Evolutionary conservation across 2,888 invertebrate genomes (phyloP), one percentile per base, ranked within the genome.

Genomic region (Dicyrtoma fusca): DNA sequence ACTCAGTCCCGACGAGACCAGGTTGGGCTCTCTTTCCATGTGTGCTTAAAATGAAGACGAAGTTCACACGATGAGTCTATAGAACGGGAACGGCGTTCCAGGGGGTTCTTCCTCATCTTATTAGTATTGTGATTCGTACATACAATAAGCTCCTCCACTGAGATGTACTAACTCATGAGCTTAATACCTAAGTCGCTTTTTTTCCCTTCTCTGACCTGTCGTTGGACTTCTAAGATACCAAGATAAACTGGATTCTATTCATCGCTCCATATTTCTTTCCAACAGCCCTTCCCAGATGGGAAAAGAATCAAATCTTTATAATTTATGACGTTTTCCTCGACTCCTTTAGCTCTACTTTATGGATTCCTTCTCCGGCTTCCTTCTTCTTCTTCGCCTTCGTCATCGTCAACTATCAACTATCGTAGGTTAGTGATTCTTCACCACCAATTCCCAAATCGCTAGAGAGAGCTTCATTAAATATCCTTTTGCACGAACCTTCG

Each of bases 231-330:
- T 44, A 19, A 68, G 68, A 68, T 68, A 71, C 57, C 53, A 69
- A 74, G 74, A 74, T 74, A 74, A 74, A 74, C 71, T 74, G 72
- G 68, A 63, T 63, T 63, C 69, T 53, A 65, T 68, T 74, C 74
- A 74, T 71, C 74, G 62, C 69, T 64, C 74, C 57, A 64, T 73
- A 61, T 62, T 68, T 53, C 62, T 63, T 62, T 57, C 57, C 64
- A 51, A 51, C 42, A 26, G 23, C 49, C 19, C 25, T 47, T 57
- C 59, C 34, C 68, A 68, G 68, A 57, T 68, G 68, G 57, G 57
- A 68, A 68, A 68, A 45, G 68, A 68, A 68, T 68, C 68, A 68
- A 68, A 68, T 68, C 68, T 68, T 57, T 4, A 25, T 65, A 65
- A 65, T 65, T 65, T 65, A 65, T 65, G 65, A 53, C 51, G 19